Evolutionary conservation across 2,888 invertebrate genomes (phyloP), one percentile per base, ranked within the genome.

Genomic region (Opisthograptis luteolata): DNA sequence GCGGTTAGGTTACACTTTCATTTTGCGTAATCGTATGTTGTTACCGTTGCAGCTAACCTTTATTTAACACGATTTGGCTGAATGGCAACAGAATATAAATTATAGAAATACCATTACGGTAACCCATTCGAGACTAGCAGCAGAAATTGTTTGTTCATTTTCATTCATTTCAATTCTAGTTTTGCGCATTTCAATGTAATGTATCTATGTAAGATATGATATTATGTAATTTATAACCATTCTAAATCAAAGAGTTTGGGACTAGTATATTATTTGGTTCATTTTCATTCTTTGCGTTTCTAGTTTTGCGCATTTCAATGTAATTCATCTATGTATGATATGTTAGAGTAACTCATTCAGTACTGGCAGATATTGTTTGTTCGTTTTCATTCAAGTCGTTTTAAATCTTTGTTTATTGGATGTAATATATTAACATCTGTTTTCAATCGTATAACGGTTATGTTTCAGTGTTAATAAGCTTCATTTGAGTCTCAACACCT

Each of bases 1-100:
- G 46, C 42, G 49, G 34, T 40, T 45, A 40, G 50, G 34, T 60
- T 44, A 45, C 52, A 43, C 55, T 60, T 60, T 60, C 57, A 34
- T 46, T 50, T 57, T 48, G 45, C 52, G 48, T 50, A 44, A 50
- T 35, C 32, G 34, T 44, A 24, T 47, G 51, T 55, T 52, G 43
- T 53, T 47, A 45, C 49, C 24, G 48, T 36, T 34, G 34, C 22
- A 8, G 22, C 17, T 44, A 50, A 43, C 49, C 37, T 48, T 42
- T 43, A 37, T 31, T 44, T 30, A 51, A 36, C 40, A 25, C 34
- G 50, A 20, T 34, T 45, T 36, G 44, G 34, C 14, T 41, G 24
- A 51, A 51, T 40, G 40, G 34, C 30, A 35, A 39, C 43, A 30
- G 13, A 43, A 42, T 14, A 31, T 42, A 37, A 30, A 3, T 3